Evolutionary conservation across 2,888 invertebrate genomes (phyloP).

Genomic region (Eulithis prunata): DNA sequence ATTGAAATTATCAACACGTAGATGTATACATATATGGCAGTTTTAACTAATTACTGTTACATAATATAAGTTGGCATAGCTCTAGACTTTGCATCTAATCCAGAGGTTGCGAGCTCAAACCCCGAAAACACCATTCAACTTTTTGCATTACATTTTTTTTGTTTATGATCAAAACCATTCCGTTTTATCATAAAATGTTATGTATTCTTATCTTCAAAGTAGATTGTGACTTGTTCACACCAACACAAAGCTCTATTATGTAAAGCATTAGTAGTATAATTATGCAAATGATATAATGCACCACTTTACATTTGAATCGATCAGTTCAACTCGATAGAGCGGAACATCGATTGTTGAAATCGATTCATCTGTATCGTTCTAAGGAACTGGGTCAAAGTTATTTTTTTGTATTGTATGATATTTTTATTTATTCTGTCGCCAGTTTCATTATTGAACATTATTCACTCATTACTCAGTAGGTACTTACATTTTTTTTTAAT

Average conservation of each 20-base stretch:
- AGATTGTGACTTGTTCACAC: constrained; percentile 8
- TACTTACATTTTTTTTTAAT: too few relatives aligned
- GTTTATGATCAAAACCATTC: too few relatives aligned
- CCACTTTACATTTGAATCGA: constrained; percentile 59
- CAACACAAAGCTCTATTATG: constrained; percentile 17
- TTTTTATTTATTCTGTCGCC: background rate
- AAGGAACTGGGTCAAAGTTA: constrained; percentile 42
- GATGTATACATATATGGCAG: constrained; percentile 35
- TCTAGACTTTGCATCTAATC: too few relatives aligned
- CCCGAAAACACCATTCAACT: background rate
- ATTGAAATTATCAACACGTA: constrained; percentile 48
- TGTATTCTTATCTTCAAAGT: background rate
- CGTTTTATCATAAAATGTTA: background rate
- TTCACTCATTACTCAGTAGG: background rate
- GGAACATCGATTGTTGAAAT: constrained; percentile 54
- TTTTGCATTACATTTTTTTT: background rate
- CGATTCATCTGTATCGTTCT: constrained; percentile 50
- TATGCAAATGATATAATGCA: constrained; percentile 46
- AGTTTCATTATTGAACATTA: background rate
- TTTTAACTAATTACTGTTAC: constrained; percentile 33
- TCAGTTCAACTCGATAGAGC: constrained; percentile 46
- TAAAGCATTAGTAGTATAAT: constrained; percentile 23
- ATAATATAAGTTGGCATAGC: background rate
- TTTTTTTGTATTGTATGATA: constrained; percentile 17
- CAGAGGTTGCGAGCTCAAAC: too few relatives aligned